These are phyloP conservation scores for Agrotis exclamationis DNA, from an alignment of 2,888 invertebrate species.

Conservation along the genomic window DNA sequence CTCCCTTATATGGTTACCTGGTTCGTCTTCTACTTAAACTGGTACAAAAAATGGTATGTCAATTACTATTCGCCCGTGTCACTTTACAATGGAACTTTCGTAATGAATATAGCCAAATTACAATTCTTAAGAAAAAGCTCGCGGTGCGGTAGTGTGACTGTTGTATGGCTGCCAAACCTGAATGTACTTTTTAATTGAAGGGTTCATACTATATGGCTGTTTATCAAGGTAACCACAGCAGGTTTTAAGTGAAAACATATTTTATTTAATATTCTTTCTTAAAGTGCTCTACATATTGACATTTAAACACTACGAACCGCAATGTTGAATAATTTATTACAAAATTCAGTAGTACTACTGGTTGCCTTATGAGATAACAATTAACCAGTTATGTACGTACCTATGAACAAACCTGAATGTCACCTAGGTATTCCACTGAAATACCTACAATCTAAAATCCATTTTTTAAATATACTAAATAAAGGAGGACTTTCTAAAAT, in stretches of 20 bases:
- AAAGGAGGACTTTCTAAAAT: too few relatives aligned
- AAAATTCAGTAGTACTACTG: slow-evolving; percentile 44
- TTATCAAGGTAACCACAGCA: slow-evolving; percentile 84
- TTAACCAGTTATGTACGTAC: slow-evolving; percentile 6
- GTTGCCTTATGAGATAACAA: slow-evolving; percentile 35
- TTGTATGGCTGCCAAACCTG: slow-evolving; percentile 77
- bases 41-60: slow-evolving; percentile 69
- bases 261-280: slow-evolving; percentile 83
- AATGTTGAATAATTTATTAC: slow-evolving; percentile 54
- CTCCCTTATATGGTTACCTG: slow-evolving; percentile 51
- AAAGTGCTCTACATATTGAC: slow-evolving; percentile 85
- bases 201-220: slow-evolving; percentile 78
- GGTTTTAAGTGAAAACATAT: slow-evolving; percentile 85
- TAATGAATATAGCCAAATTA: slow-evolving; percentile 81
- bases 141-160: slow-evolving; percentile 62
- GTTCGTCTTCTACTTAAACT: slow-evolving; percentile 51
- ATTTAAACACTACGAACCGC: slow-evolving; percentile 53
- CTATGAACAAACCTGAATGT: neutral
- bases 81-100: slow-evolving; percentile 76
- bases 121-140: slow-evolving; percentile 73
- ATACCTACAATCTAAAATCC: neutral
- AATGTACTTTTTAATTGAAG: slow-evolving; percentile 84
- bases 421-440: too few relatives aligned
- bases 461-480: neutral
- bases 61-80: slow-evolving; percentile 72